phyloP scores from a whole-genome alignment of 2,888 invertebrate species.

The Drosophila helvetica region DNA sequence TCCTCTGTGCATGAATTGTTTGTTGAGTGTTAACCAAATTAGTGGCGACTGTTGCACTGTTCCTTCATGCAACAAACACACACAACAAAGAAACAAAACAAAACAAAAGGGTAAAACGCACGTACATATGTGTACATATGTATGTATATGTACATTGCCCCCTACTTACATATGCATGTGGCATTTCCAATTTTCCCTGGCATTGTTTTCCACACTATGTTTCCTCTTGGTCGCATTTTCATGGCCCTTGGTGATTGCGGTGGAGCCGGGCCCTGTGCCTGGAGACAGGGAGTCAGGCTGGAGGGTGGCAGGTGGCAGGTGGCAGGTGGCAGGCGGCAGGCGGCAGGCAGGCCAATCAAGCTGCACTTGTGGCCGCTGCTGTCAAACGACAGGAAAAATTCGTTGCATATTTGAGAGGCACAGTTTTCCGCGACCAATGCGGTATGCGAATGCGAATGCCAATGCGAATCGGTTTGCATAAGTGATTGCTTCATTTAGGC shows the following conservation, averaged over 20 bases:
- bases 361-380: slow-evolving; percentile 53
- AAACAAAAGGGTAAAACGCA: not conserved
- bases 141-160: not conserved
- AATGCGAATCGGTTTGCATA: slow-evolving; percentile 59
- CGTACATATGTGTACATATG: too few relatives aligned
- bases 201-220: slow-evolving; percentile 21
- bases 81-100: not conserved
- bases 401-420: slow-evolving; percentile 37
- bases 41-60: not conserved
- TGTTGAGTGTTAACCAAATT: not conserved
- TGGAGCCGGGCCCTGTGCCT: not conserved
- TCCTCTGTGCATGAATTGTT: not conserved
- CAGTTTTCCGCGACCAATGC: slow-evolving; percentile 16
- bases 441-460: slow-evolving; percentile 1
- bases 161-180: slow-evolving; percentile 30
- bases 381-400: slow-evolving; percentile 34
- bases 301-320: too few relatives aligned
- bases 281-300: too few relatives aligned
- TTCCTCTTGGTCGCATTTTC: slow-evolving; percentile 16
- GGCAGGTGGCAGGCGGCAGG: too few relatives aligned
- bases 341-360: slow-evolving; percentile 50
- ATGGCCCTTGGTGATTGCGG: slow-evolving; percentile 17
- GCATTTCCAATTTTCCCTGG: slow-evolving; percentile 16
- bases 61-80: not conserved
- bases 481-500: slow-evolving; percentile 62